These are phyloP conservation scores for Pandion haliaetus DNA, from an alignment of 2,113 vertebrate genomes.

Conservation along the genomic window DNA sequence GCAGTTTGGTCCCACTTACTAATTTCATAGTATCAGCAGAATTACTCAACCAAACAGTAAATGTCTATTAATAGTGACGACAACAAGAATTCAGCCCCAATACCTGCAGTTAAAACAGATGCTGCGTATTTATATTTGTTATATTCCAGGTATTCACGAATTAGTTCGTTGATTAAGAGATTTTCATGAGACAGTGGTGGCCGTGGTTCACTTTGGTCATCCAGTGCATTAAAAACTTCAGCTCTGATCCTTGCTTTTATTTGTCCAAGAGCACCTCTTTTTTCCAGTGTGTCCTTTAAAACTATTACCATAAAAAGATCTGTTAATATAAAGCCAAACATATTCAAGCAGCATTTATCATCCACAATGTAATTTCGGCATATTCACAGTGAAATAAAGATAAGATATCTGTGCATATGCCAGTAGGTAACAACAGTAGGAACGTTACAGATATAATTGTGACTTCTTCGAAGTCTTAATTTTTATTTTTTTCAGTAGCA, in stretches of 20 bases:
- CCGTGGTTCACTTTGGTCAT: constrained; percentile 80
- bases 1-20: not conserved
- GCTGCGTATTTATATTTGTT: constrained; percentile 88
- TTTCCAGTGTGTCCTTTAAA: constrained; percentile 88
- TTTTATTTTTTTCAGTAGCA: not conserved
- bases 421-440: rapidly evolving
- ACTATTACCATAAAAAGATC: constrained; percentile 67
- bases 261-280: constrained; percentile 83
- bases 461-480: not conserved
- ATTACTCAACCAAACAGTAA: not conserved
- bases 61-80: not conserved
- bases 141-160: constrained; percentile 94
- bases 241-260: constrained; percentile 90
- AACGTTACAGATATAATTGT: rapidly evolving
- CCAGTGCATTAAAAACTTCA: constrained; percentile 89
- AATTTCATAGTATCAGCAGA: not conserved
- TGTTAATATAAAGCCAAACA: not conserved
- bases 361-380: rapidly evolving
- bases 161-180: constrained; percentile 92
- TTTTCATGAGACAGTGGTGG: constrained; percentile 86
- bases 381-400: rapidly evolving
- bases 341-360: not conserved
- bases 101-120: constrained; percentile 90
- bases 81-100: not conserved
- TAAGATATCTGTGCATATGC: not conserved